Conservation (phyloP, 2,797 vertebrate species). For the Aselliscus stoliczkanus region DNA sequence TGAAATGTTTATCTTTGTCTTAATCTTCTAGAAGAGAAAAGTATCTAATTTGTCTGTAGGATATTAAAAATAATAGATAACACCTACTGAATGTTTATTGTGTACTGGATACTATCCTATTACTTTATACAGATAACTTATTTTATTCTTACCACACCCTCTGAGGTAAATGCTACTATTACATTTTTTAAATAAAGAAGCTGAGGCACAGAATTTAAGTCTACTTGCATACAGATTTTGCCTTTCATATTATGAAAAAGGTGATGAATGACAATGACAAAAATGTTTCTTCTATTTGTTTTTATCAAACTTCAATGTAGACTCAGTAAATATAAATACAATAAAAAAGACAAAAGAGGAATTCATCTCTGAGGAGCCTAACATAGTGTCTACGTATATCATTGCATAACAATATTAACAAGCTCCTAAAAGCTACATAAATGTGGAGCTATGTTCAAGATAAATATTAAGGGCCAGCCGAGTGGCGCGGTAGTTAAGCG, state of each 20-base stretch:
- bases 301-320: background rate
- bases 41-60: background rate
- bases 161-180: background rate
- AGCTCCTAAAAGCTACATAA: background rate
- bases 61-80: background rate
- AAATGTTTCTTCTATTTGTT: background rate
- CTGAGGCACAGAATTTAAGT: background rate
- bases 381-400: background rate
- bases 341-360: background rate
- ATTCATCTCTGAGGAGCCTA: background rate
- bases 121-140: background rate
- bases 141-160: background rate
- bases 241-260: background rate
- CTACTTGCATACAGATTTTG: background rate
- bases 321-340: background rate
- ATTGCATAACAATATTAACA: background rate
- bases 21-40: background rate
- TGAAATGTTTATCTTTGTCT: constrained; percentile 15
- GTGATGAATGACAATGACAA: background rate
- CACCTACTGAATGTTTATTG: background rate
- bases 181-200: background rate
- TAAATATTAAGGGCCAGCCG: background rate
- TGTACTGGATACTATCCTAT: background rate
- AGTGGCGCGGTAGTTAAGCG: too few species aligned
- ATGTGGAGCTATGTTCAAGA: background rate